Conservation (phyloP, 1,140 invertebrate species). For the Caerostris extrusa region DNA sequence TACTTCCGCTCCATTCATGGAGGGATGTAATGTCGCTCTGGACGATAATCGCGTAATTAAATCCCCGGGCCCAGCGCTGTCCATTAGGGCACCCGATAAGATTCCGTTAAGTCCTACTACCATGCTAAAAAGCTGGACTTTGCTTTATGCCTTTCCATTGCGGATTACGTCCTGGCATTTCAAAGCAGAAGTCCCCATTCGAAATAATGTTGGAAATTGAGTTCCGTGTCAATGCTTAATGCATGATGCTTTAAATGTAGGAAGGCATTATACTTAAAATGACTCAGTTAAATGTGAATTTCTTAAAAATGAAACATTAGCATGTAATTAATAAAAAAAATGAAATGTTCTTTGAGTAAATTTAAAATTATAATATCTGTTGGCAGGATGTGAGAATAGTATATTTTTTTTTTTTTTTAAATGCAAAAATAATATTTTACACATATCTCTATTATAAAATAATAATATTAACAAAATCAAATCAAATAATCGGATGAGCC, state of each 20-base stretch:
- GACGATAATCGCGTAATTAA: slow-evolving; percentile 33
- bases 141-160: background rate
- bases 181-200: background rate
- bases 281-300: background rate
- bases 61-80: background rate
- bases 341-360: too few species aligned
- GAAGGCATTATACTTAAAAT: background rate
- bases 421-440: too few species aligned
- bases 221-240: background rate
- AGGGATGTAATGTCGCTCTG: background rate
- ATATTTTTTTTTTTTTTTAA: too few species aligned
- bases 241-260: background rate
- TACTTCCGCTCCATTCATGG: background rate
- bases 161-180: background rate
- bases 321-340: too few species aligned
- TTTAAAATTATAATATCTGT: too few species aligned
- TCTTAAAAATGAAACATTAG: background rate
- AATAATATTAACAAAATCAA: too few species aligned
- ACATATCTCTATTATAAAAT: too few species aligned
- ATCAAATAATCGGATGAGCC: too few species aligned
- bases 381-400: too few species aligned
- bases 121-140: background rate
- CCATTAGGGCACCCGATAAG: background rate
- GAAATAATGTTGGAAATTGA: background rate
- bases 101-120: background rate